Base-by-base conservation (phyloP, 2,888 invertebrate genomes). In the Teleogryllus oceanicus region DNA sequence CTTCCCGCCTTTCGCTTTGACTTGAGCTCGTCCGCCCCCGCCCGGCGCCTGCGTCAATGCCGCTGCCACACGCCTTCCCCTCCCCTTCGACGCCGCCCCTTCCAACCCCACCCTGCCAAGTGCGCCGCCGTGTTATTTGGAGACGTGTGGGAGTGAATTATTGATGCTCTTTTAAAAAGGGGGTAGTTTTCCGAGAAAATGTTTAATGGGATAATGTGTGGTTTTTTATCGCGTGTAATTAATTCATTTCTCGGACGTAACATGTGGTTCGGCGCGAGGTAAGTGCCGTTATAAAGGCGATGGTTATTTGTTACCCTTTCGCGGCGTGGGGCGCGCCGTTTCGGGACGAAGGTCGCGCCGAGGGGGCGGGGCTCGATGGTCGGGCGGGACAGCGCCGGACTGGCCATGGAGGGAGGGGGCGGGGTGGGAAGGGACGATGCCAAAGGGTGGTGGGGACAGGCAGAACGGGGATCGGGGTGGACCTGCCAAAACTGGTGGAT, bases 201-300 rank as follows among this genome's bases (percentile, higher is more conserved):
- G 62, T 62, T 62, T 62, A 62, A 62, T 62, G 62, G 62, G 62
- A 62, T 62, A 62, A 62, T 62, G 62, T 1, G n/a, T 16, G 13
- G 13, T 62, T 62, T 62, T 62, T 62, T 62, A 62, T 62, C 62
- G 62, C 62, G 62, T 16, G 62, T 62, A 62, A 62, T 62, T 62
- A 62, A 62, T 62, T 62, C 62, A 62, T 62, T 62, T 62, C n/a
- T 13, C 1, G 62, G n/a, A 13, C 16, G 13, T 5, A 3, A 62
- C 16, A 11, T 62, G 62, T 62, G 62, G 62, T 62, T 62, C 8
- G 62, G 62, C 62, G n/a, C 62, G 62, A 10, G 62, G 62, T n/a
- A 13, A n/a, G 62, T 62, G 62, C 62, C 62, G 62, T 62, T 62
- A 62, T 13, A 8, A n/a, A 62, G 13, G 62, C n/a, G 37, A 8